Percentiles rank a stretch among this genome's conserved stretches.
Evolutionary conservation across 2,888 invertebrate genomes (phyloP).

Genomic region (Notodonta ziczac): DNA sequence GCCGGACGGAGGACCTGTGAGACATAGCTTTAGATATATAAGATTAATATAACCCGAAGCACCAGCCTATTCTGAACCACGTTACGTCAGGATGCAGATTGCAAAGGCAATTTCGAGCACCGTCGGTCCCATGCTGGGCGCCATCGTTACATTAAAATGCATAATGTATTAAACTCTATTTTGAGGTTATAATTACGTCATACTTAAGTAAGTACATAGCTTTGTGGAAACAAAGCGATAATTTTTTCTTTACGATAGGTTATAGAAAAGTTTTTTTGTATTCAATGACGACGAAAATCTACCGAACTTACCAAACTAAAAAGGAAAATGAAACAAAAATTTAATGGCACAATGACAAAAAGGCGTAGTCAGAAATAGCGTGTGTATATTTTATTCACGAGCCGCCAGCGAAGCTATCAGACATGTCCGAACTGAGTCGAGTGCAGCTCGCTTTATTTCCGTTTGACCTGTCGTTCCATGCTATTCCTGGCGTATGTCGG

Average conservation of each 20-base stretch:
- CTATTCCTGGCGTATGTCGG: slow-evolving; percentile 71
- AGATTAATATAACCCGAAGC: not conserved
- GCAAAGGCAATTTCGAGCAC: slow-evolving; percentile 48
- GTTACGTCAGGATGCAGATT: slow-evolving; percentile 49
- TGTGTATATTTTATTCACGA: slow-evolving; percentile 70
- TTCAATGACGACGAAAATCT: not conserved
- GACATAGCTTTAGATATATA: not conserved
- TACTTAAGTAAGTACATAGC: too few species aligned
- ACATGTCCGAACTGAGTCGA: slow-evolving; percentile 79
- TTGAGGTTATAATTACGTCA: too few species aligned
- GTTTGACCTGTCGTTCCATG: slow-evolving; percentile 79
- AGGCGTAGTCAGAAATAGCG: slow-evolving; percentile 56
- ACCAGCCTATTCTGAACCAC: slow-evolving; percentile 26
- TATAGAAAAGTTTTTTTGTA: too few species aligned
- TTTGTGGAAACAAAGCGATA: too few species aligned
- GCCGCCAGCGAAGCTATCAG: slow-evolving; percentile 74
- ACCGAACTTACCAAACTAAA: not conserved
- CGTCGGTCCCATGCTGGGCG: slow-evolving; percentile 52
- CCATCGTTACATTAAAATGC: slow-evolving; percentile 24
- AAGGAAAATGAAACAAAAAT: slow-evolving; percentile 10
- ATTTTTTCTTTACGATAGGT: too few species aligned
- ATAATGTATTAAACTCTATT: too few species aligned
- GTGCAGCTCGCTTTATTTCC: slow-evolving; percentile 81
- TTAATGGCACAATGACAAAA: slow-evolving; percentile 48
- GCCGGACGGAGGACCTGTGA: too few species aligned